Evolutionary conservation across 2,888 invertebrate species (phyloP).

Genomic region (Cylindroiulus punctatus): DNA sequence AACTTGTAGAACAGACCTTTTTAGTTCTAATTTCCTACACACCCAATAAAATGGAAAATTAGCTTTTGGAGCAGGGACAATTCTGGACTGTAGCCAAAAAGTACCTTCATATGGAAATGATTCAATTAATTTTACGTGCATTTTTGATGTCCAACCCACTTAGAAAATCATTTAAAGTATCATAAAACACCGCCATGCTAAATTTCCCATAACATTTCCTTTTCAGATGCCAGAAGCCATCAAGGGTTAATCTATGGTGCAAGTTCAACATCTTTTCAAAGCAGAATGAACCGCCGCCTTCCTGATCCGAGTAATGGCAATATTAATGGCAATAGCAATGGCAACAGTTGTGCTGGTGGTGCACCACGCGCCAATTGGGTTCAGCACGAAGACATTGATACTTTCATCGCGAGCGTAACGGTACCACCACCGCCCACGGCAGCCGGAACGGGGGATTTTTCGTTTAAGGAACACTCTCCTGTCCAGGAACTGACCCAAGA

Average conservation of each 20-base stretch:
- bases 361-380: background rate
- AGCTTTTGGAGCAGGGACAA: no score
- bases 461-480: conserved; percentile 65
- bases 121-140: no score
- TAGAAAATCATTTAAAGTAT: background rate
- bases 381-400: conserved; percentile 74
- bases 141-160: no score
- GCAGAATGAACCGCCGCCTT: background rate
- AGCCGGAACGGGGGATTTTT: background rate
- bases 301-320: background rate
- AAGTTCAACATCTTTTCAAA: background rate
- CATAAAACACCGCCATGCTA: background rate
- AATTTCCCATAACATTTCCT: background rate
- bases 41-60: no score
- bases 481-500: conserved; percentile 82
- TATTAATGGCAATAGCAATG: background rate
- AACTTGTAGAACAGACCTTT: no score
- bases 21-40: no score
- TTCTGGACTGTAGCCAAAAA: no score
- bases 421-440: conserved; percentile 73
- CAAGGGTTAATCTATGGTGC: background rate
- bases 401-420: conserved; percentile 83
- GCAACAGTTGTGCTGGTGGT: background rate
- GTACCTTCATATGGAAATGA: no score
- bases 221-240: conserved; percentile 11